Conservation (phyloP, 2,797 vertebrate species). For the Spatula versicolor region DNA sequence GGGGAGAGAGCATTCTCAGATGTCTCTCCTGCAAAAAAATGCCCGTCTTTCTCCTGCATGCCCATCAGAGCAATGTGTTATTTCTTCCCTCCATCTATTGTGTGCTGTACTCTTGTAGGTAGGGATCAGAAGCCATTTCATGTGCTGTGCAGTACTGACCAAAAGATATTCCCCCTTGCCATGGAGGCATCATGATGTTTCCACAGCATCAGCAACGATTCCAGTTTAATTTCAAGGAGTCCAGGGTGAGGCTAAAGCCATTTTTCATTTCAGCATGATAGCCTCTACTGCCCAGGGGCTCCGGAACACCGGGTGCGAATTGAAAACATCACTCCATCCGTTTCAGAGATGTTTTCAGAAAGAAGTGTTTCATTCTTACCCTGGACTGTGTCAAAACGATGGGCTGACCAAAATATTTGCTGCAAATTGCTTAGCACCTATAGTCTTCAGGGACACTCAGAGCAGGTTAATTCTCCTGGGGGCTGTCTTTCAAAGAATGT, state of each 20-base stretch:
- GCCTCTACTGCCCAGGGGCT: background rate
- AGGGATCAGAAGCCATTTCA: background rate
- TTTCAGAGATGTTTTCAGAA: background rate
- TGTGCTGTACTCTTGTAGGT: background rate
- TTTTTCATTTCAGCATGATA: background rate
- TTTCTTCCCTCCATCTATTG: background rate
- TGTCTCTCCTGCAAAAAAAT: background rate
- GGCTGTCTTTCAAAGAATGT: background rate
- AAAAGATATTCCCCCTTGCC: background rate
- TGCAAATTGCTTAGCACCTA: background rate
- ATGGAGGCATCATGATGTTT: background rate
- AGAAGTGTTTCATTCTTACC: conserved; percentile 1
- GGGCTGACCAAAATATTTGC: background rate
- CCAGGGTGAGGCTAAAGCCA: background rate
- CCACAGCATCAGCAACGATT: background rate
- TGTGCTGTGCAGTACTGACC: background rate
- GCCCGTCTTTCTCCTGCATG: background rate
- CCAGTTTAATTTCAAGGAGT: background rate
- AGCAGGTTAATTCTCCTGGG: background rate
- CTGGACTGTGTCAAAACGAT: background rate
- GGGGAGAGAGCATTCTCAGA: background rate
- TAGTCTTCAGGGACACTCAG: background rate
- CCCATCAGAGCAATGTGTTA: accelerated
- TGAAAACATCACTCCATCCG: background rate
- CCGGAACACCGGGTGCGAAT: background rate